These are phyloP conservation scores for Steinernema carpocapsae DNA, from an alignment of 2,888 invertebrate species.

Conservation along the genomic window DNA sequence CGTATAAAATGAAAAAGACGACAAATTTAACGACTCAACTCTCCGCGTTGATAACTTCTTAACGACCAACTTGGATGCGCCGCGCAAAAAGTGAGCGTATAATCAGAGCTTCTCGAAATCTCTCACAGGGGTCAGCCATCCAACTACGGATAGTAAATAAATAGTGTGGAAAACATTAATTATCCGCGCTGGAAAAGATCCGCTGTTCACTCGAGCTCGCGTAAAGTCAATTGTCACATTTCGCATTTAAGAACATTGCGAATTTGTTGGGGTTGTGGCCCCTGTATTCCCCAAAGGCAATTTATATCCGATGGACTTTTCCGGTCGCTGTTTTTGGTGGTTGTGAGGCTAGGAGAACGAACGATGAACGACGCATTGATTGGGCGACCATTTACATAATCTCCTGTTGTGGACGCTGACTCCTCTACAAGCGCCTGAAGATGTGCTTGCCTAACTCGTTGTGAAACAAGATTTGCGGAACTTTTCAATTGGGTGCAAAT, in stretches of 20 bases:
- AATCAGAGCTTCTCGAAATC: too few relatives aligned
- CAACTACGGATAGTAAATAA: not conserved
- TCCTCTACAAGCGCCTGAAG: not conserved
- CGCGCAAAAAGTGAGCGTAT: too few relatives aligned
- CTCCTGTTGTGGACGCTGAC: slow-evolving; percentile 32
- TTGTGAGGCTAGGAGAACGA: not conserved
- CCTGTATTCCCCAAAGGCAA: slow-evolving; percentile 32
- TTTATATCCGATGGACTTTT: slow-evolving; percentile 32
- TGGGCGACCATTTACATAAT: slow-evolving; percentile 28
- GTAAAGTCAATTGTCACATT: slow-evolving; percentile 29
- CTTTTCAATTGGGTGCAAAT: slow-evolving; percentile 28
- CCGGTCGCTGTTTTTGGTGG: slow-evolving; percentile 22
- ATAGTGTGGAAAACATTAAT: slow-evolving; percentile 6
- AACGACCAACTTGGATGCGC: too few relatives aligned
- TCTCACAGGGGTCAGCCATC: not conserved
- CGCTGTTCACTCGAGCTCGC: not conserved
- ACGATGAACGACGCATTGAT: slow-evolving; percentile 19
- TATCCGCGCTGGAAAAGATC: not conserved
- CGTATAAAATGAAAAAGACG: not conserved
- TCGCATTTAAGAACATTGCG: slow-evolving; percentile 25
- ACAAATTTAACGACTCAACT: not conserved
- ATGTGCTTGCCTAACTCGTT: slow-evolving; percentile 13
- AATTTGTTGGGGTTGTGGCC: slow-evolving; percentile 28
- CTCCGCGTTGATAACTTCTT: not conserved
- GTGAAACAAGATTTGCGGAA: slow-evolving; percentile 30